phyloP scores from a whole-genome alignment of 2,113 vertebrate species.

The Lophochroa leadbeateri region DNA sequence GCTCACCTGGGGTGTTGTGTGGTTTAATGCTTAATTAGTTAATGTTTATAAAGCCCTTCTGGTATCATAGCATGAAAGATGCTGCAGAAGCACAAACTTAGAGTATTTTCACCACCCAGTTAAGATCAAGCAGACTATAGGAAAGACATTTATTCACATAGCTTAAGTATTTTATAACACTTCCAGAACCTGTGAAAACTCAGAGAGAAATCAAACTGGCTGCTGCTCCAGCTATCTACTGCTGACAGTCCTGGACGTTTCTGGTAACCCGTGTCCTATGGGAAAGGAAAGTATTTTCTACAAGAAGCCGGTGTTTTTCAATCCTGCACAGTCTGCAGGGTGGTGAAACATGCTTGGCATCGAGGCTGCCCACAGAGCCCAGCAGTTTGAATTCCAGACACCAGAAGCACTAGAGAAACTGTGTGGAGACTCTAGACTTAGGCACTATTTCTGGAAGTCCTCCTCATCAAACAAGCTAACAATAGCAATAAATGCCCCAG shows the following conservation, averaged over 20 bases:
- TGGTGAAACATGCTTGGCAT: constrained; percentile 8
- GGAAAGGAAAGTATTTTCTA: not conserved
- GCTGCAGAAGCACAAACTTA: not conserved
- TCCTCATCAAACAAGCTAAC: not conserved
- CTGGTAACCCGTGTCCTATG: not conserved
- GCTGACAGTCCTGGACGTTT: not conserved
- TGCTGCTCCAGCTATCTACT: not conserved
- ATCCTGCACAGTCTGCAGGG: not conserved
- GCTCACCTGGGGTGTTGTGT: not conserved
- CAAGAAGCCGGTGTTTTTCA: not conserved
- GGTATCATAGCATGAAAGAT: not conserved
- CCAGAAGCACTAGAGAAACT: not conserved
- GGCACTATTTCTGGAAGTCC: constrained; percentile 20
- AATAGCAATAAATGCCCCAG: not conserved
- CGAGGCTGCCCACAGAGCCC: rapidly evolving
- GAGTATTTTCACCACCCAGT: not conserved
- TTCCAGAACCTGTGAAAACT: not conserved
- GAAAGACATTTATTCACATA: not conserved
- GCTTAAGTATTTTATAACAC: not conserved
- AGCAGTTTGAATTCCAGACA: not conserved
- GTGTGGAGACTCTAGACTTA: not conserved
- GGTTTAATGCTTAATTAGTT: constrained; percentile 46
- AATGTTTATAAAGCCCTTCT: constrained; percentile 1
- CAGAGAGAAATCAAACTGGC: not conserved
- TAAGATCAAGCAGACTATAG: not conserved